Base-by-base conservation (phyloP, 2,797 vertebrate species). In the Parauchenoglanis punctatus region DNA sequence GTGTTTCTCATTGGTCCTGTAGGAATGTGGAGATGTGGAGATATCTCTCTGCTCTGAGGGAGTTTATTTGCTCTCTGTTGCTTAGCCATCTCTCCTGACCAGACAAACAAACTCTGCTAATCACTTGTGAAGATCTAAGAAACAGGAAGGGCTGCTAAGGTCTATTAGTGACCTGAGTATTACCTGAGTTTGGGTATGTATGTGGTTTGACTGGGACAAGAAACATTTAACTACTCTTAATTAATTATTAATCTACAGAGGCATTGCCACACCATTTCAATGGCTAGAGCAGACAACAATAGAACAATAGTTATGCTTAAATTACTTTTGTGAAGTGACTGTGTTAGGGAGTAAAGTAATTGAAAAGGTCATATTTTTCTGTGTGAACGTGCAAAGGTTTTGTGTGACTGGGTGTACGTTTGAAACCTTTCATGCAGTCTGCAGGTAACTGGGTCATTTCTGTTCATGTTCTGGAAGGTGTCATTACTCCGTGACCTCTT, bases 11-110 rank as follows among this genome's bases (percentile, higher is more conserved):
- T 89, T 93, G 92, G 83, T 88, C 80, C 72, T 81, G 76, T 80
- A 58, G 93, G 92, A 83, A 89, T 93, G 90, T 89, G 83, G 85
- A 94, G 94, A 95, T 95, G 87, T 78, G 46, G 28, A 83, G 81
- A 83, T 94, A 95, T 94, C 94, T 81, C 88, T 90, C 87, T 78
- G 28, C 35, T 35, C 52, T 35, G 7, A n/a, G 40, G 91, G 15
- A 86, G 91, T 59, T 88, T 88, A 89, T 93, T 94, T 93, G 92
- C 93, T 89, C 83, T 92, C 80, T 90, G 89, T 87, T 46, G 61
- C 75, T 40, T 67, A 84, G 87, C 89, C 91, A 91, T 88, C 83
- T 88, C 88, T 87, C 82, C 83, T 77, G 31, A 85, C 85, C 85
- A 88, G 86, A 90, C 80, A 49, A 84, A 85, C 40, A 56, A 89